Base-by-base conservation (phyloP, 2,797 vertebrate species). In the Sebastes hubbsi region DNA sequence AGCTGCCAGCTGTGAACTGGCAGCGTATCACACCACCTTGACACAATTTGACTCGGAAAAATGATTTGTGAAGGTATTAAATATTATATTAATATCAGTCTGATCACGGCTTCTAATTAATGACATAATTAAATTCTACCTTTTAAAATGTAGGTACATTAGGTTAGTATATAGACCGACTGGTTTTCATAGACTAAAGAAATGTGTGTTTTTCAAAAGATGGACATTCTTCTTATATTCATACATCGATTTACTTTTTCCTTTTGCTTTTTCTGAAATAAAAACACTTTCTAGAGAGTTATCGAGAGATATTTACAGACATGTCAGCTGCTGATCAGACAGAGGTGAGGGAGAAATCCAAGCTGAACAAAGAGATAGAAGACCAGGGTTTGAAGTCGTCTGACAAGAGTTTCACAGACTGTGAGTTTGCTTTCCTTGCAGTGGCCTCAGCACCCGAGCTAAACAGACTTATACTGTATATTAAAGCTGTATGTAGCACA, bases 1-100 rank as follows among this genome's bases (percentile, higher is more conserved):
- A 67, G 64, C 6, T 25, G 3, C 55, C 59, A 55, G 75, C 80
- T 83, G 77, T 64, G 77, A 80, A 30, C 49, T 64, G 72, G 75
- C 72, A 64, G 62, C n/a, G 2, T 16, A 34, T 49, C 46, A 71
- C 68, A 8, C 11, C 38, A 74, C 38, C 69, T 54, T 34, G 22
- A 60, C 8, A 46, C 25, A 14, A 29, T 67, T 38, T 42, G 8
- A 66, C 29, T 34, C 11, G 46, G 8, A 25, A 24, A 59, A n/a
- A 20, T 5, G 54, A 27, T 65, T 38, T 72, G 4, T 63, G 11
- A n/a, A 46, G 49, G n/a, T 20, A 42, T 25, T n/a, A 11, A 54
- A 52, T 59, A 29, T 18, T 54, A 49, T 10, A 22, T 30, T 42
- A 30, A 49, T 4, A 18, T 67, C 2, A 2, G 22, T 42, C 16